Evolutionary conservation across 2,113 vertebrate species (phyloP).

Genomic region (Tachycineta bicolor): DNA sequence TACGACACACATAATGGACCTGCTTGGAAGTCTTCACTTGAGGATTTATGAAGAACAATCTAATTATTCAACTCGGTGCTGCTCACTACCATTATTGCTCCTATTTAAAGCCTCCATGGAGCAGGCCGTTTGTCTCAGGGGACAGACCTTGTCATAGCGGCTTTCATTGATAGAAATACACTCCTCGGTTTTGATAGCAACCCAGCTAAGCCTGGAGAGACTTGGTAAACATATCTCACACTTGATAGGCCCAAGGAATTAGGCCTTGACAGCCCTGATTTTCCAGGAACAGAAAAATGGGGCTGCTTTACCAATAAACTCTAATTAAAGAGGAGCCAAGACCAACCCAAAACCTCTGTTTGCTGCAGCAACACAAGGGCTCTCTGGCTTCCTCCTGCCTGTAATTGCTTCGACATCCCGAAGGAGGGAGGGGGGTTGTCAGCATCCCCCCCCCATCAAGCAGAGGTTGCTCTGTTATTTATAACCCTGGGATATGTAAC

Average conservation of each 20-base stretch:
- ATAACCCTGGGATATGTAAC: conserved; percentile 39
- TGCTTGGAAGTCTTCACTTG: conserved; percentile 49
- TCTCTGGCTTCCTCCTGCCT: not conserved
- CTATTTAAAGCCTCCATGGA: conserved; percentile 66
- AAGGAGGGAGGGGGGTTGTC: not conserved
- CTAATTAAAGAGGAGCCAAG: not conserved
- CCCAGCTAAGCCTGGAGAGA: conserved; percentile 24
- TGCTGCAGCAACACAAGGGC: not conserved
- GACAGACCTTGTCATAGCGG: conserved; percentile 63
- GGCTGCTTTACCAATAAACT: not conserved
- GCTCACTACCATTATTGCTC: conserved; percentile 61
- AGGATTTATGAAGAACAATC: conserved; percentile 72
- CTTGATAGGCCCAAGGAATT: conserved; percentile 31
- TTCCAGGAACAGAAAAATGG: conserved; percentile 25
- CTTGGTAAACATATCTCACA: conserved; percentile 59
- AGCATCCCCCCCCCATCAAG: not conserved
- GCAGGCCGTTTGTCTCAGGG: conserved; percentile 68
- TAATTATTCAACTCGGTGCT: conserved; percentile 70
- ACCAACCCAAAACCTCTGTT: not conserved
- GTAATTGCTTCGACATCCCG: not conserved
- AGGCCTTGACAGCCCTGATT: not conserved
- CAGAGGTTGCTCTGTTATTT: conserved; percentile 38
- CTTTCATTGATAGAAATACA: conserved; percentile 62
- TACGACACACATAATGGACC: conserved; percentile 52
- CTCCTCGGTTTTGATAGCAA: conserved; percentile 41